Evolutionary conservation across 2,113 vertebrate genomes (phyloP).

Genomic region (Chitala chitala): DNA sequence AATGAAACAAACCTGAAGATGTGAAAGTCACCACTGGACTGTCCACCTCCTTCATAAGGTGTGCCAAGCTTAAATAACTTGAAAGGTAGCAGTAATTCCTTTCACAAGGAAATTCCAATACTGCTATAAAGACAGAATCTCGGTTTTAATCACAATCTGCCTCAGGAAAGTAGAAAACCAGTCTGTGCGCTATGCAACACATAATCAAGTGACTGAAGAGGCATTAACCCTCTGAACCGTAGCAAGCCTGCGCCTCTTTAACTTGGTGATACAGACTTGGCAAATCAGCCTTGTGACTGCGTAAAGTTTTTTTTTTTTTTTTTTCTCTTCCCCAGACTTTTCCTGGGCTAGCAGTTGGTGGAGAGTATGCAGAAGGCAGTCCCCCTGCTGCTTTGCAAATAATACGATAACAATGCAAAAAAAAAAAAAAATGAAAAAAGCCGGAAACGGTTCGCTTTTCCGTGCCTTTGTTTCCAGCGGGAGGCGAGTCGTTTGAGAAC

Average conservation of each 20-base stretch:
- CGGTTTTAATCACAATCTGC: too few relatives aligned
- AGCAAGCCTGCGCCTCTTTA: background rate
- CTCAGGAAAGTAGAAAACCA: too few relatives aligned
- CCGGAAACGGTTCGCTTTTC: background rate
- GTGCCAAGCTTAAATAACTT: background rate
- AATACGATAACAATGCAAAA: background rate
- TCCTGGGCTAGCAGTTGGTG: background rate
- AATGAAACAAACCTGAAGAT: conserved; percentile 66
- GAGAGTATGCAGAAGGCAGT: background rate
- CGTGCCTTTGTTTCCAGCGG: too few relatives aligned
- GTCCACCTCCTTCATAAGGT: background rate
- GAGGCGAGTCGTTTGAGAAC: background rate
- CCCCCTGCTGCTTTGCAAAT: background rate
- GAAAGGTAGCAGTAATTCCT: background rate
- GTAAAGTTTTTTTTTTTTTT: too few relatives aligned
- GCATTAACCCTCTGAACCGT: background rate
- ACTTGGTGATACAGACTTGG: too few relatives aligned
- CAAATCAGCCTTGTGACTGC: too few relatives aligned
- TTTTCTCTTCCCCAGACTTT: too few relatives aligned
- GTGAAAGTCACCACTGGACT: background rate
- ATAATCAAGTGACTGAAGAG: too few relatives aligned
- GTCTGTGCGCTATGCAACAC: too few relatives aligned
- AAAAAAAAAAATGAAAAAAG: background rate
- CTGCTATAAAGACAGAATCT: too few relatives aligned
- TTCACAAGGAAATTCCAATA: too few relatives aligned